Conservation (phyloP, 2,113 vertebrate genomes). For the Spilogale gracilis region DNA sequence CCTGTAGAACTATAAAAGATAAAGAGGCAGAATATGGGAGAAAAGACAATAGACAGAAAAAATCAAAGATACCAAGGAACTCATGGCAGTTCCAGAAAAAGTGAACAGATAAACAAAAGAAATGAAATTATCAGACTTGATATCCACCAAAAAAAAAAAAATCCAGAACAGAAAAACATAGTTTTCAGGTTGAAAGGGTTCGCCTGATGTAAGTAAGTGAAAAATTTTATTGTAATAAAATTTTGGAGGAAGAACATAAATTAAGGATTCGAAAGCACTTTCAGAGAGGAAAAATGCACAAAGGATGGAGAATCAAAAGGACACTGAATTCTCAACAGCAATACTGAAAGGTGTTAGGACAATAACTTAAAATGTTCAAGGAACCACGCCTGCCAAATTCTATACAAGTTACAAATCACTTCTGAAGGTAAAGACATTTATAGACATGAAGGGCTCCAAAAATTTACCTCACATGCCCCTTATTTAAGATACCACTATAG, state of each 20-base stretch:
- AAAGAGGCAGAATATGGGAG: neutral
- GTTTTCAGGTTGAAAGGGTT: neutral
- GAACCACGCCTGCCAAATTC: neutral
- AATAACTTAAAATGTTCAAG: conserved; percentile 37
- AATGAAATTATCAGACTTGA: neutral
- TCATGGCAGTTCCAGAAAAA: conserved; percentile 4
- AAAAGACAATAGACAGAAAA: neutral
- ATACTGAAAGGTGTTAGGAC: neutral
- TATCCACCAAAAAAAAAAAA: neutral
- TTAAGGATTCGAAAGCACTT: neutral
- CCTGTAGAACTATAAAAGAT: neutral
- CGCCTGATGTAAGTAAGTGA: neutral
- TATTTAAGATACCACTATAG: neutral
- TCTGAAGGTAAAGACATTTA: neutral
- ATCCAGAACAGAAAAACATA: neutral
- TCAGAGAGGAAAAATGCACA: conserved; percentile 15
- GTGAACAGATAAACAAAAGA: neutral
- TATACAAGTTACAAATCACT: neutral
- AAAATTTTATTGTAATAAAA: neutral
- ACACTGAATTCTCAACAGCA: neutral
- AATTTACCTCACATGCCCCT: neutral
- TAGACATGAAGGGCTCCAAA: neutral
- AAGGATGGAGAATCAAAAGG: neutral
- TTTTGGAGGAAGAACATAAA: neutral
- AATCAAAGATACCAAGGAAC: neutral